Evolutionary conservation across 2,113 vertebrate species (phyloP), one percentile per base, ranked within the genome.

Genomic region (Mionectes macconnelli): DNA sequence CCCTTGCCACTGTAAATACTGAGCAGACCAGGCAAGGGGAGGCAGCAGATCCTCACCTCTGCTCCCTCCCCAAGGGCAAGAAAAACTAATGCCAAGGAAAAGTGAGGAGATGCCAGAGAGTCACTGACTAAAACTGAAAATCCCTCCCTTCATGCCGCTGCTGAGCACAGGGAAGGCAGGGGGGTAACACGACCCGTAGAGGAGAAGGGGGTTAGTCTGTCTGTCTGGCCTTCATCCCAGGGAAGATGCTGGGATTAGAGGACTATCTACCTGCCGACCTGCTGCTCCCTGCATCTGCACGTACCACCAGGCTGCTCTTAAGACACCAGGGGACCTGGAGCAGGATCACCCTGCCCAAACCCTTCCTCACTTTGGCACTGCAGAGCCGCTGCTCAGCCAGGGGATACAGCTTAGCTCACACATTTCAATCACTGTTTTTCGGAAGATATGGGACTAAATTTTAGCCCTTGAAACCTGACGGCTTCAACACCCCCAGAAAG

Each of bases 131-230:
- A 16, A 45, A 25, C 25, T 35, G 76, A 12, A 79, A 55, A 42
- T 20, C 12, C 50, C 12, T 13, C 20, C 30, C n/a, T 7, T 8
- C 0, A 2, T 52, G 4, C 5, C 3, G 24, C 17, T 80, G 49
- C 53, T 60, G 72, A 39, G 59, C 28, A 8, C 30, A 18, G 37
- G 40, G 27, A 42, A 73, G 40, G 23, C 4, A 47, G n/a, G 33
- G 25, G 27, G 25, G 73, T 42, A 44, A 40, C 55, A 14, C 2
- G 12, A 39, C 49, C 27, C 6, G 2, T 25, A 21, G 27, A 60
- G 39, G 12, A 12, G 14, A 53, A 20, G 8, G 7, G 18, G 15
- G 6, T 63, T 21, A 4, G 10, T 9, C 44, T 8, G 66, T 56
- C 69, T 37, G 79, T 5, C 18, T 56, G 39, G 56, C 17, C 60